phyloP scores from a whole-genome alignment of 2,113 vertebrate species.

The Oryzias melastigma region DNA sequence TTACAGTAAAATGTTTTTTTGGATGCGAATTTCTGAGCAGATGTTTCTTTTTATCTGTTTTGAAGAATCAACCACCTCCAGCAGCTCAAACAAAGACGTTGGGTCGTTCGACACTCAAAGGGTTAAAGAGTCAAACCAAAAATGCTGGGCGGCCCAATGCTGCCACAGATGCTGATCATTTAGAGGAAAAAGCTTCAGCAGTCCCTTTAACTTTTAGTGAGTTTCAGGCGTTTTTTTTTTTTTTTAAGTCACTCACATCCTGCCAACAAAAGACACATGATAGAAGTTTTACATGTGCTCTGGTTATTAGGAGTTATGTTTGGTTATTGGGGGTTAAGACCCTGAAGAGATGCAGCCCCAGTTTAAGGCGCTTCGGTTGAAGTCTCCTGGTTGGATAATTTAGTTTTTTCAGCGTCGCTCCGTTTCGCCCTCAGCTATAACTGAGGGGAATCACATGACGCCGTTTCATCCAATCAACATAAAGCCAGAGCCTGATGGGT shows the following conservation, averaged over 20 bases:
- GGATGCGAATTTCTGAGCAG: too few species aligned
- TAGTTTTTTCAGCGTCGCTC: conserved; percentile 8
- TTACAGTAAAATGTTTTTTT: too few species aligned
- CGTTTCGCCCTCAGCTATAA: conserved; percentile 2
- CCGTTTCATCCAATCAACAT: conserved; percentile 11
- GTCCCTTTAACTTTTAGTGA: conserved; percentile 89
- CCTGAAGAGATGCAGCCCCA: conserved; percentile 80
- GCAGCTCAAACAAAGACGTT: conserved; percentile 68
- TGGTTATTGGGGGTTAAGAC: conserved; percentile 80
- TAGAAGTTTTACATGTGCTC: conserved; percentile 68
- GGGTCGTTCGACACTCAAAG: conserved; percentile 80
- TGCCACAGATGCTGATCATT: conserved; percentile 10
- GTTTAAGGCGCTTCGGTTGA: conserved; percentile 49
- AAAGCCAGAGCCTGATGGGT: conserved; percentile 31
- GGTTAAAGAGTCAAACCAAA: conserved; percentile 77
- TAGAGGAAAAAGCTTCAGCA: conserved; percentile 51
- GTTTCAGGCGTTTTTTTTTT: conserved; percentile 37
- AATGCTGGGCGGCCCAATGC: conserved; percentile 10
- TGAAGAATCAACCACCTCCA: conserved; percentile 79
- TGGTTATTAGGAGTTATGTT: conserved; percentile 85
- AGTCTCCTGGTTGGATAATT: conserved; percentile 27
- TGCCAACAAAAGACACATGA: conserved; percentile 73
- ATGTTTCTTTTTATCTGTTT: background rate
- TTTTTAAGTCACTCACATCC: conserved; percentile 63
- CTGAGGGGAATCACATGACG: background rate